Evolutionary conservation across 2,113 vertebrate species (phyloP).

Genomic region (Oreotragus oreotragus): DNA sequence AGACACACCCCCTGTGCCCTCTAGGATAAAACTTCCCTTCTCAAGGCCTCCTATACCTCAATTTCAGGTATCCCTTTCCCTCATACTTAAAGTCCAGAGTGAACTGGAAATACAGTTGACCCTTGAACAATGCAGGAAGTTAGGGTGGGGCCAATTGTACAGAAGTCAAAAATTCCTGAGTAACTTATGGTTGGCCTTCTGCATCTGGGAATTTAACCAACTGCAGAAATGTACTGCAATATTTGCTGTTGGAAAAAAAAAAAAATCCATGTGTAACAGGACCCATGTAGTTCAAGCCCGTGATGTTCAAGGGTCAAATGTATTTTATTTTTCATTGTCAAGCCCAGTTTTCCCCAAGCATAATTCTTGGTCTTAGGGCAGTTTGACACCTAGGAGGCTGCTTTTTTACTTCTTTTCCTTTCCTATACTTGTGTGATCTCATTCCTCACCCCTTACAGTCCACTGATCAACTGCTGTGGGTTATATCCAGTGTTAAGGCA

Average conservation of each 20-base stretch:
- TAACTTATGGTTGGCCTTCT: not conserved
- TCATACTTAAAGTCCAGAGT: not conserved
- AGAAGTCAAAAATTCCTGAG: not conserved
- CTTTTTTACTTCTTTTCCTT: not conserved
- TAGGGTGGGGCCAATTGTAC: not conserved
- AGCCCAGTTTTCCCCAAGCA: not conserved
- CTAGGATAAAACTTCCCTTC: not conserved
- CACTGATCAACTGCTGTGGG: not conserved
- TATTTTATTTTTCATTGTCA: not conserved
- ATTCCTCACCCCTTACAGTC: slow-evolving; percentile 21
- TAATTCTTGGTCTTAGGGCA: not conserved
- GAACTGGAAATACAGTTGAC: not conserved
- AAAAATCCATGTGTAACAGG: not conserved
- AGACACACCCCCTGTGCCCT: not conserved
- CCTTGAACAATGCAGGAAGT: not conserved
- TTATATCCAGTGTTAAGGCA: not conserved
- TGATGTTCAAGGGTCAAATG: not conserved
- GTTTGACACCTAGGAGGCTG: not conserved
- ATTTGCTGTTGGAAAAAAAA: not conserved
- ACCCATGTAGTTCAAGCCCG: not conserved
- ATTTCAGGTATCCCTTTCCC: not conserved
- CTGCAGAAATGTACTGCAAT: not conserved
- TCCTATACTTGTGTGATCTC: not conserved
- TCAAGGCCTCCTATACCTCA: not conserved
- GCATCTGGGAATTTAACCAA: not conserved